phyloP scores from a whole-genome alignment of 2,797 vertebrate species.

The Sebastes aleutianus region DNA sequence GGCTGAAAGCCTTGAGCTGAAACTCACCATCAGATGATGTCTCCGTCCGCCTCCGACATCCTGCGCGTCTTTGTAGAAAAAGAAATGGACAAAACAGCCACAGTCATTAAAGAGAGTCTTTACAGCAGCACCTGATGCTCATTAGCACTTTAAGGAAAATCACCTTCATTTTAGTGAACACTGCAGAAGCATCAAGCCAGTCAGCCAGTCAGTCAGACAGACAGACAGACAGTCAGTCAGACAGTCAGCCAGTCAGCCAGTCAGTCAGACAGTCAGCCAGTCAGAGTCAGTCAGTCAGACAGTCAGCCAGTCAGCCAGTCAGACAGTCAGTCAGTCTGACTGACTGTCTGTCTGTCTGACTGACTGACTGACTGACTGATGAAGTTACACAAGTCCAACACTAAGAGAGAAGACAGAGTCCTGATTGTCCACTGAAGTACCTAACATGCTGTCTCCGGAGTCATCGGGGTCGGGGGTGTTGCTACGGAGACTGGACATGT shows the following conservation, averaged over 20 bases:
- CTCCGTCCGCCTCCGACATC: constrained; percentile 86
- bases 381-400: not conserved
- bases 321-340: too few species aligned
- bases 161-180: constrained; percentile 21
- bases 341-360: too few species aligned
- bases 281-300: too few species aligned
- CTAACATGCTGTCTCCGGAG: constrained; percentile 86
- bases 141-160: constrained; percentile 16
- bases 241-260: too few species aligned
- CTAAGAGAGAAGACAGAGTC: not conserved
- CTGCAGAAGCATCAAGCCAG: constrained; percentile 3
- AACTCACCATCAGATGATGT: constrained; percentile 89
- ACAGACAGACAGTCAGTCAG: not conserved
- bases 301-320: too few species aligned
- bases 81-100: not conserved
- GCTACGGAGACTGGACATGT: constrained; percentile 92
- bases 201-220: not conserved
- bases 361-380: too few species aligned
- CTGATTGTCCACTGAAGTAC: constrained; percentile 64
- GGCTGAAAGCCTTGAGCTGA: not conserved
- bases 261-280: too few species aligned
- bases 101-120: constrained; percentile 21
- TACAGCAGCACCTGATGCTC: not conserved
- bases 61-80: constrained; percentile 82
- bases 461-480: constrained; percentile 90